Conservation (phyloP, 2,888 invertebrate species). For the Pyralis farinalis region DNA sequence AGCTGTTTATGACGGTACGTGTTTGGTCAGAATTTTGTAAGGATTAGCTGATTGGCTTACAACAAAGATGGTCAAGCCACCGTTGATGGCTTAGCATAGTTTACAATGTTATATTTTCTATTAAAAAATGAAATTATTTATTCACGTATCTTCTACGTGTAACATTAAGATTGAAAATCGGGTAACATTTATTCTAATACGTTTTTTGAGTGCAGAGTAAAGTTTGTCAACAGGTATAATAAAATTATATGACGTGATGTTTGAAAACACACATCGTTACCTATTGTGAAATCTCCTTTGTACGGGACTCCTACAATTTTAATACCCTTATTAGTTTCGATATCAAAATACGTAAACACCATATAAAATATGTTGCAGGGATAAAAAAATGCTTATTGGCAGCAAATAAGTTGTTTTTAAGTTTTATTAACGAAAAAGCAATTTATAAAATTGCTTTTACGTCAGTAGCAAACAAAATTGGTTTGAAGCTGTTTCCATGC, state of each 20-base stretch:
- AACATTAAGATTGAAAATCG: constrained; percentile 11
- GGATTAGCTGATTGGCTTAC: constrained; percentile 50
- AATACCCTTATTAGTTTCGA: constrained; percentile 64
- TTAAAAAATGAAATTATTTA: not conserved
- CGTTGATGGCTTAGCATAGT: constrained; percentile 23
- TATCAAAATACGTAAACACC: constrained; percentile 24
- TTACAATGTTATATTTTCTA: constrained; percentile 23
- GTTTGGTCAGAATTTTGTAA: constrained; percentile 34
- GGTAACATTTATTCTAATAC: not conserved
- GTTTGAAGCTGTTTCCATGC: too few relatives aligned
- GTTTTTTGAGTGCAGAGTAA: constrained; percentile 18
- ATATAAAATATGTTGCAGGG: not conserved
- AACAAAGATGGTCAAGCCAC: constrained; percentile 40
- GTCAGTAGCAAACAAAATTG: too few relatives aligned
- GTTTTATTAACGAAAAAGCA: too few relatives aligned
- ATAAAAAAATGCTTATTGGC: too few relatives aligned
- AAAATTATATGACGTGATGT: constrained; percentile 64
- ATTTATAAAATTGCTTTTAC: too few relatives aligned
- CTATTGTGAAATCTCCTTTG: constrained; percentile 52
- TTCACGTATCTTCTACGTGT: constrained; percentile 4
- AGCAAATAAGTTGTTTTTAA: too few relatives aligned
- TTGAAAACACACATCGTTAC: constrained; percentile 64
- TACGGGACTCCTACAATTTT: constrained; percentile 58
- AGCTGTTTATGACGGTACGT: constrained; percentile 39
- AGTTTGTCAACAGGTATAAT: constrained; percentile 46